These are phyloP conservation scores for Hypercompe scribonia DNA, from an alignment of 2,888 invertebrate species.

Conservation along the genomic window DNA sequence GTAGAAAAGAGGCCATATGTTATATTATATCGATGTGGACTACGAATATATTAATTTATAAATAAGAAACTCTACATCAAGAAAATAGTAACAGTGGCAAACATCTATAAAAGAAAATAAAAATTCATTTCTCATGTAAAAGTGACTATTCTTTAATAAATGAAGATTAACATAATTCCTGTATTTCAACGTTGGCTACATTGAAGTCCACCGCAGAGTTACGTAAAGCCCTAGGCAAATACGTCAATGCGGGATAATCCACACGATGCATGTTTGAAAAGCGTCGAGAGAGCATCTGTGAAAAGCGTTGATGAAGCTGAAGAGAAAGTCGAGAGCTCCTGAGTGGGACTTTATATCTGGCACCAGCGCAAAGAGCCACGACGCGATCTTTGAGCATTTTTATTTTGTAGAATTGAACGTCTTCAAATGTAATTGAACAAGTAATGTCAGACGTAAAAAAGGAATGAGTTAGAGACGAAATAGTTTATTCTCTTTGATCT, in stretches of 20 bases:
- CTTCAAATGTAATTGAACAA: conserved; percentile 44
- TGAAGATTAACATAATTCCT: neutral
- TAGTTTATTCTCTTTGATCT: conserved; percentile 35
- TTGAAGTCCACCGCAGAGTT: conserved; percentile 2
- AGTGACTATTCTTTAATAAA: neutral
- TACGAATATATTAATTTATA: neutral
- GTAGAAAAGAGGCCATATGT: too few species aligned
- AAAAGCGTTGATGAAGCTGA: conserved; percentile 62
- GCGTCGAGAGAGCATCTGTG: conserved; percentile 50
- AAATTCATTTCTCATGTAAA: neutral
- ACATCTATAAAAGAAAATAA: neutral
- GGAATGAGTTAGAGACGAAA: conserved; percentile 33
- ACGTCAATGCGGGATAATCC: conserved; percentile 52
- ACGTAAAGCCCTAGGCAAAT: conserved; percentile 23
- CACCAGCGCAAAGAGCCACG: conserved; percentile 32
- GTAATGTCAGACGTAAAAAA: conserved; percentile 43
- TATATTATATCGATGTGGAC: neutral
- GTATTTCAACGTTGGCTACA: neutral
- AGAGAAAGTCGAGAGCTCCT: conserved; percentile 47
- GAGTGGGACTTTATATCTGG: conserved; percentile 47
- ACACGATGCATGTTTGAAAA: conserved; percentile 54
- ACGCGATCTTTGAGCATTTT: conserved; percentile 27
- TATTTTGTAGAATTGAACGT: conserved; percentile 22
- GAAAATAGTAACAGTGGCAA: neutral
- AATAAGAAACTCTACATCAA: neutral